These are phyloP conservation scores for Cryptotis parvus DNA, from an alignment of 2,113 vertebrate genomes.

Conservation along the genomic window DNA sequence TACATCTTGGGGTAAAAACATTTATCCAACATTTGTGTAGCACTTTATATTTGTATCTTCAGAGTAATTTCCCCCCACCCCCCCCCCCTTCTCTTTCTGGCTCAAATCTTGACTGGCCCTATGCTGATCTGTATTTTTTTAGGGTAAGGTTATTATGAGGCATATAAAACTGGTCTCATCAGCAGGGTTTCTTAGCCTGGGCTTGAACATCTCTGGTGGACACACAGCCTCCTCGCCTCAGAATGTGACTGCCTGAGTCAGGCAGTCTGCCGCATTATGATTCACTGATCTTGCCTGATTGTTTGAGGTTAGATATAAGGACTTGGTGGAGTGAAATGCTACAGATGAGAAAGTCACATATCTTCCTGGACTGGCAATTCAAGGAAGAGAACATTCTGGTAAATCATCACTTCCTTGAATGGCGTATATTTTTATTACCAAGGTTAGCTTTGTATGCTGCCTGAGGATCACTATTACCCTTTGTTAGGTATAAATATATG, in stretches of 20 bases:
- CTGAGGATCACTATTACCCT: neutral
- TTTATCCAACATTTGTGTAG: conserved; percentile 26
- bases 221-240: conserved; percentile 65
- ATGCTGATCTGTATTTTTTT: neutral
- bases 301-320: conserved; percentile 76
- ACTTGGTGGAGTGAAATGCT: neutral
- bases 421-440: neutral
- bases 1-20: conserved; percentile 5
- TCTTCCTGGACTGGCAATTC: conserved; percentile 67
- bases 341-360: neutral
- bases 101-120: neutral
- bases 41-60: neutral
- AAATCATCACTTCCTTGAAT: neutral
- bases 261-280: conserved; percentile 55
- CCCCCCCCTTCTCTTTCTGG: neutral
- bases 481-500: conserved; percentile 40
- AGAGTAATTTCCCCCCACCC: neutral
- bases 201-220: conserved; percentile 53
- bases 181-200: conserved; percentile 67
- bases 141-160: conserved; percentile 67
- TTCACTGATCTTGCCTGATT: conserved; percentile 79
- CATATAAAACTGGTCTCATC: conserved; percentile 12
- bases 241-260: neutral
- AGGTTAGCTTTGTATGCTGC: neutral
- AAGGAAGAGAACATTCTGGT: conserved; percentile 63